Percentiles rank a stretch among this genome's conserved stretches.
These are phyloP conservation scores for Sebastiscus tertius DNA, from an alignment of 2,797 vertebrate genomes.

Conservation along the genomic window DNA sequence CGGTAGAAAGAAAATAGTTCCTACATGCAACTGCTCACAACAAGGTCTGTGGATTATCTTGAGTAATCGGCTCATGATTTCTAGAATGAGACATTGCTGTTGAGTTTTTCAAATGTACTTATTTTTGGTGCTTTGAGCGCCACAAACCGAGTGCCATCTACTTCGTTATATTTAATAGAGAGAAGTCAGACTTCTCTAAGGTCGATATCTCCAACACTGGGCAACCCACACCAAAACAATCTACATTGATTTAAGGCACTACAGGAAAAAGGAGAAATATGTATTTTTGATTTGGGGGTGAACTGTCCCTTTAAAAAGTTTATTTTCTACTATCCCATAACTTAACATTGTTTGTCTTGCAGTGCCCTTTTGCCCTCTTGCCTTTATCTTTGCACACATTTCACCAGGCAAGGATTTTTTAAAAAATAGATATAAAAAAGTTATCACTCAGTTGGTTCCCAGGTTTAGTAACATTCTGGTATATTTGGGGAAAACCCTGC, in stretches of 20 bases:
- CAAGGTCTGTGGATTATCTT: not conserved
- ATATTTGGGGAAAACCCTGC: constrained; percentile 1
- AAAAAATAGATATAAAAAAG: not conserved
- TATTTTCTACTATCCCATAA: not conserved
- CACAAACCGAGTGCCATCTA: not conserved
- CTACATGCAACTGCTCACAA: no score
- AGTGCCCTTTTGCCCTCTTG: not conserved
- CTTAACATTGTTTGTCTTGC: not conserved
- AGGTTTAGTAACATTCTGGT: constrained; percentile 15
- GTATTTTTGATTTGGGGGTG: no score
- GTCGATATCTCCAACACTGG: no score
- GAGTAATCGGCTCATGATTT: not conserved
- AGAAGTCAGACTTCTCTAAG: not conserved
- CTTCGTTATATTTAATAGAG: not conserved
- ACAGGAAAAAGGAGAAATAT: not conserved
- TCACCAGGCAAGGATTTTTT: not conserved
- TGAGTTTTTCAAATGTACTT: not conserved
- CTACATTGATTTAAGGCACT: no score
- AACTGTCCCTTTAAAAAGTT: not conserved
- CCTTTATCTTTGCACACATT: not conserved
- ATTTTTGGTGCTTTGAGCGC: not conserved
- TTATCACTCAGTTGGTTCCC: not conserved
- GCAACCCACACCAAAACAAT: no score
- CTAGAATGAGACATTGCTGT: not conserved
- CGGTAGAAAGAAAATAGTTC: no score